Conservation (phyloP, 1,140 invertebrate genomes). For the Drosophila guanche region DNA sequence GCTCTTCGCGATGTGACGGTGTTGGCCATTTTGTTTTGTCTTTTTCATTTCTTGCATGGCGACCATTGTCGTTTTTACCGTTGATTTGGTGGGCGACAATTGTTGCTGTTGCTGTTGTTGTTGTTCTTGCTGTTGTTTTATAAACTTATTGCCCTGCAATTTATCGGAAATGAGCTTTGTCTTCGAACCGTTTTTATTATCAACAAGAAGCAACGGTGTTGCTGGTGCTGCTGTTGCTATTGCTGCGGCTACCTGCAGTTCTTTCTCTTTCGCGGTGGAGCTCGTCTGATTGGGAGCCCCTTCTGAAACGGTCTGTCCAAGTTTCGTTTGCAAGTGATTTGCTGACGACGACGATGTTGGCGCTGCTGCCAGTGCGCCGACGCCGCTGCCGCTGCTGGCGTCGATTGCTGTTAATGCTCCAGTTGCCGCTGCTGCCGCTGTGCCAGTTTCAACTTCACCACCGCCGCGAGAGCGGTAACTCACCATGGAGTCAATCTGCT, state of each 20-base stretch:
- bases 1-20: constrained; percentile 60
- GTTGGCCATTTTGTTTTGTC: constrained; percentile 77
- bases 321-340: constrained; percentile 78
- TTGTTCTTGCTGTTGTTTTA: constrained; percentile 73
- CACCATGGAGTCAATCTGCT: constrained; percentile 39
- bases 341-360: constrained; percentile 64
- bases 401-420: constrained; percentile 64
- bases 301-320: constrained; percentile 71
- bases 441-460: constrained; percentile 78
- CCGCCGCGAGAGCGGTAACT: constrained; percentile 25
- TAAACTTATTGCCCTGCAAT: constrained; percentile 80
- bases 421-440: constrained; percentile 56
- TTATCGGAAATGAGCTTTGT: constrained; percentile 74
- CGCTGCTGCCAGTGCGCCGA: constrained; percentile 15
- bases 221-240: background rate
- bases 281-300: constrained; percentile 31
- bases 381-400: constrained; percentile 14
- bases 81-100: constrained; percentile 73
- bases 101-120: constrained; percentile 46
- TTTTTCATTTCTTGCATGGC: constrained; percentile 83
- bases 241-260: constrained; percentile 7
- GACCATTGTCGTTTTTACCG: constrained; percentile 83
- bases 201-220: constrained; percentile 24
- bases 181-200: constrained; percentile 60
- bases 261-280: constrained; percentile 22